These are phyloP conservation scores for Antheraea pernyi DNA, from an alignment of 1,140 invertebrate species.

Conservation along the genomic window DNA sequence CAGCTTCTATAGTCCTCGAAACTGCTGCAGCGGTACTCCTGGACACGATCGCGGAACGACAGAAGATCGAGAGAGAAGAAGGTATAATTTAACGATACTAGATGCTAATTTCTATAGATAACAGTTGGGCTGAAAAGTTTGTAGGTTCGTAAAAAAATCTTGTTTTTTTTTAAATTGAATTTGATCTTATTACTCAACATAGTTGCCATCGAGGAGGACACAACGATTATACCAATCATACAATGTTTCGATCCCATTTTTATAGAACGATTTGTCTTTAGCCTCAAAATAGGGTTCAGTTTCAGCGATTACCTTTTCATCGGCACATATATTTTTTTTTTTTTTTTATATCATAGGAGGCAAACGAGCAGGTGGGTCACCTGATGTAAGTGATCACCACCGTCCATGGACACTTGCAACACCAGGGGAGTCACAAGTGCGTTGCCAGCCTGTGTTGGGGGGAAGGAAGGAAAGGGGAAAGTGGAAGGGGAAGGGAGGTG, in stretches of 20 bases:
- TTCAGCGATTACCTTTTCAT: slow-evolving; percentile 27
- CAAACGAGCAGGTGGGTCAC: too few relatives aligned
- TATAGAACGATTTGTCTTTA: slow-evolving; percentile 14
- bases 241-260: slow-evolving; percentile 16
- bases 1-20: slow-evolving; percentile 46
- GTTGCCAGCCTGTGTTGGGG: too few relatives aligned
- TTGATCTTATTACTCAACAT: slow-evolving; percentile 29
- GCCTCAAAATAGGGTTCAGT: slow-evolving; percentile 23
- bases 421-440: too few relatives aligned
- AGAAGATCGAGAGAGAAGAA: slow-evolving; percentile 20
- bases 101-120: too few relatives aligned
- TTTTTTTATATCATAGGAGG: too few relatives aligned
- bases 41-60: slow-evolving; percentile 27
- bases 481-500: too few relatives aligned
- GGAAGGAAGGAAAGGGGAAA: too few relatives aligned
- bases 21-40: slow-evolving; percentile 36
- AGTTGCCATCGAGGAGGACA: slow-evolving; percentile 26
- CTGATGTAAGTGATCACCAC: too few relatives aligned
- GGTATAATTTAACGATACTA: too few relatives aligned
- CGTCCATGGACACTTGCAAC: too few relatives aligned
- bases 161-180: slow-evolving; percentile 24
- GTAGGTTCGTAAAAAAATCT: slow-evolving; percentile 11
- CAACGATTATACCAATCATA: slow-evolving; percentile 21
- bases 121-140: slow-evolving; percentile 15
- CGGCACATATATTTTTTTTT: background rate